phyloP scores from a whole-genome alignment of 2,888 invertebrate genomes.

The Apamea epomidion region DNA sequence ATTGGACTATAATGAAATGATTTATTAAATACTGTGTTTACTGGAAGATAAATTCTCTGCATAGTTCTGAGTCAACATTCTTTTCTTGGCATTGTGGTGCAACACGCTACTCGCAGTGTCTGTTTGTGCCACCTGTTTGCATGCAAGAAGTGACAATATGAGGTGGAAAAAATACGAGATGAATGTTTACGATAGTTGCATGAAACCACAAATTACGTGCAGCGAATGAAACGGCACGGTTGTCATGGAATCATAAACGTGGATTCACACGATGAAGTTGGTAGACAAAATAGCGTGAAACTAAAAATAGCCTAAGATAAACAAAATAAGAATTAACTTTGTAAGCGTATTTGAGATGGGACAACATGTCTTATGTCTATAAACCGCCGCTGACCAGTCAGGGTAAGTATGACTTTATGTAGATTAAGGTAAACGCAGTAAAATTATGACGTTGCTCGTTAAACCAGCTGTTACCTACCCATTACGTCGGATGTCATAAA shows the following conservation, averaged over 20 bases:
- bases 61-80: conserved; percentile 39
- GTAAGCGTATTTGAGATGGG: conserved; percentile 1
- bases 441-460: conserved; percentile 81
- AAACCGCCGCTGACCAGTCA: conserved; percentile 29
- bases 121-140: conserved; percentile 21
- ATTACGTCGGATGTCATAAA: conserved; percentile 86
- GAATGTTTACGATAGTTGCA: conserved; percentile 38
- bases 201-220: conserved; percentile 45
- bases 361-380: conserved; percentile 6
- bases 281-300: conserved; percentile 24
- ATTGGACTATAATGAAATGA: conserved; percentile 43
- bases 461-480: conserved; percentile 79
- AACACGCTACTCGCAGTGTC: conserved; percentile 10
- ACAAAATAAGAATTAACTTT: conserved; percentile 6
- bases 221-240: conserved; percentile 28
- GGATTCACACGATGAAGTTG: conserved; percentile 29
- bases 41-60: conserved; percentile 43
- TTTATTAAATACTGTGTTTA: conserved; percentile 40
- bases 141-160: conserved; percentile 41
- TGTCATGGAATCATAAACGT: conserved; percentile 24
- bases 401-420: conserved; percentile 55
- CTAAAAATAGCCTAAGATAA: conserved; percentile 13
- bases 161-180: conserved; percentile 22
- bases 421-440: conserved; percentile 74
- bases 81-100: conserved; percentile 43